Base-by-base conservation (phyloP, 2,113 vertebrate species). In the Phainopepla nitens region DNA sequence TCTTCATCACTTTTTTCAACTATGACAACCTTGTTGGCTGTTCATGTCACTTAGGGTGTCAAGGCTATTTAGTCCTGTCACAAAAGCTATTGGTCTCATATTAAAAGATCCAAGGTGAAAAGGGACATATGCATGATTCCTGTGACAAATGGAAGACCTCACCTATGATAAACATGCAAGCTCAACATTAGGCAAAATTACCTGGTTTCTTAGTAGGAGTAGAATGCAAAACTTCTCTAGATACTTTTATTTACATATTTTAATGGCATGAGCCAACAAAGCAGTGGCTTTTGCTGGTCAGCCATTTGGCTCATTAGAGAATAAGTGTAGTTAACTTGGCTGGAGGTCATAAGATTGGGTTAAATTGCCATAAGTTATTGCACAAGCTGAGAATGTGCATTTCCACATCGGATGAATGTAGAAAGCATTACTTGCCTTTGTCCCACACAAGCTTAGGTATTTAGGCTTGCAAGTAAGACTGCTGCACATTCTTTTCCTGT, bases 401-500 rank as follows among this genome's bases (percentile, higher is more conserved):
- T 96, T 96, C 79, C 75, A 91, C 78, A 88, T 88, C 33, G 91
- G 54, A 82, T 73, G 13, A 77, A 47, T 16, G 29, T 58, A 87
- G 54, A 76, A 91, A 65, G 45, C 42, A 29, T 91, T 85, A 58
- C 27, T 50, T 82, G 84, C 81, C 54, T 94, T 94, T 94, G 75
- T 93, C 73, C 75, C 60, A 93, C 94, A 90, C 60, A 53, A 82
- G 36, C 71, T 83, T 23, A 66, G 82, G 62, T 93, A 62, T 86
- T 73, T 60, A 82, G 50, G 47, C 24, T 51, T 85, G 54, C 0
- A 0, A 80, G 60, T 56, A 81, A 82, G 11, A 71, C 16, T 58
- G 58, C 75, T 86, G 78, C 82, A n/a, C 79, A 73, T 96, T 96
- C 89, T 96, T 97, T 86, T 80, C 50, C 41, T 1, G 0, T 80